A percentile compares a stretch with the other conserved stretches of the same genome.
Evolutionary conservation across 2,113 vertebrate species (phyloP).

Genomic region (Haplotaxodon microlepis): DNA sequence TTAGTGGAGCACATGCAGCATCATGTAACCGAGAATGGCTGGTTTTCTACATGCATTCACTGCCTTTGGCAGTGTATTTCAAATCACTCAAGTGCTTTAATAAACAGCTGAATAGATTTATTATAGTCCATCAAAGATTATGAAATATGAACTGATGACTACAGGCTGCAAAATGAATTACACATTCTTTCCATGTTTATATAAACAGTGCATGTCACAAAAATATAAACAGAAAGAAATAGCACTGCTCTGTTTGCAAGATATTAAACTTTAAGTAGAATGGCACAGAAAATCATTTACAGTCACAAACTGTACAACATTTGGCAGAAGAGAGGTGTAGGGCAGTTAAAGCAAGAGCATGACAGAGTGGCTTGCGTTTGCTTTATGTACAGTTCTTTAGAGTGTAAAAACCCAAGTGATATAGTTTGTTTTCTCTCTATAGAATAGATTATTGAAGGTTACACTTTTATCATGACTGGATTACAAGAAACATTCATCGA

Average conservation of each 20-base stretch:
- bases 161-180: conserved; percentile 66
- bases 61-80: neutral
- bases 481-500: conserved; percentile 74
- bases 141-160: conserved; percentile 64
- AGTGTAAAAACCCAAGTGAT: conserved; percentile 62
- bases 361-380: conserved; percentile 52
- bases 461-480: conserved; percentile 60
- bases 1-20: neutral
- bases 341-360: conserved; percentile 59
- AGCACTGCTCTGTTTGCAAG: conserved; percentile 70
- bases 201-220: conserved; percentile 75
- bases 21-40: neutral
- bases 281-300: conserved; percentile 79
- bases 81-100: conserved; percentile 68
- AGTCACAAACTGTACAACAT: conserved; percentile 85
- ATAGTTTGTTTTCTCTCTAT: conserved; percentile 47
- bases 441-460: conserved; percentile 67
- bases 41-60: neutral
- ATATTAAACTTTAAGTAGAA: conserved; percentile 73
- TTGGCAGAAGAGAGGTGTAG: conserved; percentile 58
- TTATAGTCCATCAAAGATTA: conserved; percentile 60
- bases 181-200: conserved; percentile 60
- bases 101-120: conserved; percentile 73
- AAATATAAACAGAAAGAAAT: conserved; percentile 75
- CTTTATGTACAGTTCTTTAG: conserved; percentile 63